Base-by-base conservation (phyloP, 2,113 vertebrate genomes). In the Tursiops truncatus region DNA sequence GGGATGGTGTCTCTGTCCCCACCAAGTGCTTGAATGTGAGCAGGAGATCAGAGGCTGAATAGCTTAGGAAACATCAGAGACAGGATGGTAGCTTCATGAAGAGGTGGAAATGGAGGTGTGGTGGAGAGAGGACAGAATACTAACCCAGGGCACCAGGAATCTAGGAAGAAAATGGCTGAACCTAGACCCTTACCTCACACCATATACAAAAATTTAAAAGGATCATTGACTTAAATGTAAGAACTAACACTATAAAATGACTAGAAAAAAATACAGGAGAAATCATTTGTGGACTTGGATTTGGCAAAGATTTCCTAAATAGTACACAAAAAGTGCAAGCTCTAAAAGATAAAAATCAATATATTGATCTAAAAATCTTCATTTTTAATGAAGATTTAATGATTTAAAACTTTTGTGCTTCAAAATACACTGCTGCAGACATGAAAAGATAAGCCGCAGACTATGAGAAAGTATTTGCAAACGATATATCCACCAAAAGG, bases 211-310 rank as follows among this genome's bases (percentile, higher is more conserved):
- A 89, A 23, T 91, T 70, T 86, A 89, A 96, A 80, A 58, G 41
- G 56, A 80, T 84, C 58, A 67, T 9, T 67, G 44, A 84, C 56
- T 31, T 91, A 50, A 83, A 38, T 47, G 50, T 92, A 89, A 96
- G 77, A 94, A 95, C 31, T 74, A 80, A 76, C 94, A 84, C 23
- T 96, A 91, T 62, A 89, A 84, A 94, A 96, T 31, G 68, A 68
- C 50, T 95, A 79, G 56, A 93, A 91, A 41, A 85, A 86, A 89
- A 89, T 10, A 83, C 21, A 88, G 38, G 38, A 94, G 38, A 95
- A 87, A 91, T 83, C 80, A 12, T 71, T 71, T 41, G 21, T 77
- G 82, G 31, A 36, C 56, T 56, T 85, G 17, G 20, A 93, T 96
- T 95, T 95, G 76, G 23, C 63, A 89, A 93, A 91, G 33, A 70